These are phyloP conservation scores for Tauraco hartlaubi DNA, from an alignment of 2,797 vertebrate genomes.

Conservation along the genomic window DNA sequence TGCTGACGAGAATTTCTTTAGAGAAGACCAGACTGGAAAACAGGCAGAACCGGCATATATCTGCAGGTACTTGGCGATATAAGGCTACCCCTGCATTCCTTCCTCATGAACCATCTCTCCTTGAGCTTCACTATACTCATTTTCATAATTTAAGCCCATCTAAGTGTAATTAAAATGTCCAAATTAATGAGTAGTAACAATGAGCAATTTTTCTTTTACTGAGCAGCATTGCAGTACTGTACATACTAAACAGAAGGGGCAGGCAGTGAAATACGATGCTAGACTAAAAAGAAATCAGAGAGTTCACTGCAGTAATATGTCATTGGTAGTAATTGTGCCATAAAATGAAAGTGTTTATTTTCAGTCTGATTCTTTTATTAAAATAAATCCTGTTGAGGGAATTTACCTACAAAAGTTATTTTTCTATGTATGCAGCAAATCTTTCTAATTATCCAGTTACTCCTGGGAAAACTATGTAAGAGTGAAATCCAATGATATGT, in stretches of 20 bases:
- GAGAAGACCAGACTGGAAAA: neutral
- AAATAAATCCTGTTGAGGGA: slow-evolving; percentile 51
- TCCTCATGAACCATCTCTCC: neutral
- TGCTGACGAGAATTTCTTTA: neutral
- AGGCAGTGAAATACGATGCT: slow-evolving; percentile 25
- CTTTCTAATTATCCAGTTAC: slow-evolving; percentile 34
- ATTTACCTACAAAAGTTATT: slow-evolving; percentile 31
- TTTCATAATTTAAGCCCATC: slow-evolving; percentile 25
- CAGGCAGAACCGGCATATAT: neutral
- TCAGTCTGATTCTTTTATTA: slow-evolving; percentile 4
- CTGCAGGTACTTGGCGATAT: neutral
- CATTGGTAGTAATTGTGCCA: slow-evolving; percentile 25
- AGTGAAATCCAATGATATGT: neutral
- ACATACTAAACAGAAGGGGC: neutral
- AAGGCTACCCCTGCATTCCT: neutral
- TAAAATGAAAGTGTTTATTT: slow-evolving; percentile 56
- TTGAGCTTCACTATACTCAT: neutral
- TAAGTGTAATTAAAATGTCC: slow-evolving; percentile 41
- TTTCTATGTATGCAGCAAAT: slow-evolving; percentile 19
- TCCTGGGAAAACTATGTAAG: neutral
- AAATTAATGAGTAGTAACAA: slow-evolving; percentile 25
- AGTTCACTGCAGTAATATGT: slow-evolving; percentile 52
- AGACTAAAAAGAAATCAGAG: slow-evolving; percentile 44
- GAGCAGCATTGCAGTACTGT: neutral
- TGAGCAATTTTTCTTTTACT: slow-evolving; percentile 21